These are phyloP conservation scores for Danionella dracula DNA, from an alignment of 2,797 vertebrate genomes.

Conservation along the genomic window DNA sequence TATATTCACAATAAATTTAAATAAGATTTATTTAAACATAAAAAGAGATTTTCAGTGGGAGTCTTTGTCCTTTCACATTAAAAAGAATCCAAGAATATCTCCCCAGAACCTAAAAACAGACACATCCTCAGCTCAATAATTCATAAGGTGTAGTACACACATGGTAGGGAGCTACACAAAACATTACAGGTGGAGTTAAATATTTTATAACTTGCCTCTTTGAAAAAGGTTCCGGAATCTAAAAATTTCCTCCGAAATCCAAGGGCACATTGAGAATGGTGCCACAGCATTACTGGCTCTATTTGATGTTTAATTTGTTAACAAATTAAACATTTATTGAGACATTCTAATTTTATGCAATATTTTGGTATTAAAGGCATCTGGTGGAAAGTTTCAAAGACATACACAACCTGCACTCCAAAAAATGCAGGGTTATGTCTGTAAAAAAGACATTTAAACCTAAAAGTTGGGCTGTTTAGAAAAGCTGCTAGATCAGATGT, in stretches of 20 bases:
- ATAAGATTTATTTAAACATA: no score
- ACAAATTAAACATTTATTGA: no score
- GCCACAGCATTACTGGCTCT: not conserved
- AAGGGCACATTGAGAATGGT: not conserved
- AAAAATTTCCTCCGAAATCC: slow-evolving; percentile 14
- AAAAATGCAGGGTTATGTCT: no score
- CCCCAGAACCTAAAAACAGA: slow-evolving; percentile 23
- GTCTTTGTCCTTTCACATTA: slow-evolving; percentile 2
- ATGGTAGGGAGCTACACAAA: slow-evolving; percentile 39
- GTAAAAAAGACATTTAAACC: no score
- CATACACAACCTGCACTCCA: no score
- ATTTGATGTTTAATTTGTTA: no score
- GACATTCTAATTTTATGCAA: no score
- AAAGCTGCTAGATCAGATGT: no score
- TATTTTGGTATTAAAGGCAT: no score
- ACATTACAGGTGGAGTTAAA: slow-evolving; percentile 41
- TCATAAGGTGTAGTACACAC: slow-evolving; percentile 37
- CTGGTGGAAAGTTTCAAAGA: no score
- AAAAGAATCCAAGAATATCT: slow-evolving; percentile 27
- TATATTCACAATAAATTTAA: no score
- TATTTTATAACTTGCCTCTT: slow-evolving; percentile 44
- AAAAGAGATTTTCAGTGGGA: not conserved
- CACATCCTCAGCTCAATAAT: slow-evolving; percentile 42
- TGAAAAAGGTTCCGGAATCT: slow-evolving; percentile 27
- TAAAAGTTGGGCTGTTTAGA: no score